Evolutionary conservation across 1,140 invertebrate species (phyloP).

Genomic region (Atopsyche davidsoni): DNA sequence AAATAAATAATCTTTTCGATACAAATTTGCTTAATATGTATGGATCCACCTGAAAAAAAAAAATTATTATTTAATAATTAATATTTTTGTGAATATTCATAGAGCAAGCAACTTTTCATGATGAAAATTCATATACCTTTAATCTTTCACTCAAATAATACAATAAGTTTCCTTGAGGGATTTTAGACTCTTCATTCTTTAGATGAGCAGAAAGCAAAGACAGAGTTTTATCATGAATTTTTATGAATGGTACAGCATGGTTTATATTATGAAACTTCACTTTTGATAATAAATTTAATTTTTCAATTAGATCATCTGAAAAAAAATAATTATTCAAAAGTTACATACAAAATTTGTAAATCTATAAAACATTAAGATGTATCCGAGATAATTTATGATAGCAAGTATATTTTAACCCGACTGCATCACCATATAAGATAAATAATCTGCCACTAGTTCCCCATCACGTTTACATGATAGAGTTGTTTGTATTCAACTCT

Average conservation of each 20-base stretch:
- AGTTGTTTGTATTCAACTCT: no score
- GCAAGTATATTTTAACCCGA: no score
- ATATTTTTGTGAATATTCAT: conserved; percentile 1
- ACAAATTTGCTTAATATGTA: conserved; percentile 34
- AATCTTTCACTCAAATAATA: conserved; percentile 41
- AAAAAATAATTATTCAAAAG: conserved; percentile 11
- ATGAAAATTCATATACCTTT: conserved; percentile 33
- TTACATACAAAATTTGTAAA: conserved; percentile 3
- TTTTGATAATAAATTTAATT: conserved; percentile 33
- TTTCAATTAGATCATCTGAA: conserved; percentile 31
- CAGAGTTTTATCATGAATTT: conserved; percentile 35
- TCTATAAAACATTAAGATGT: neutral
- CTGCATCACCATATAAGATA: no score
- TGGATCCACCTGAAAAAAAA: conserved; percentile 37
- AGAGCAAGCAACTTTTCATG: conserved; percentile 9
- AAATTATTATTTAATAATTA: conserved; percentile 9
- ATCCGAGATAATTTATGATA: no score
- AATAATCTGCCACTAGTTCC: no score
- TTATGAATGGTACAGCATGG: conserved; percentile 41
- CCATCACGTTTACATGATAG: no score
- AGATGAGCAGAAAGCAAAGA: conserved; percentile 36
- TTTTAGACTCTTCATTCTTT: conserved; percentile 35
- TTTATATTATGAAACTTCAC: conserved; percentile 37
- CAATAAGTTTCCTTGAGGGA: conserved; percentile 40
- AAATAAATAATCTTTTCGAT: conserved; percentile 41